phyloP scores from a whole-genome alignment of 2,888 invertebrate genomes.

The Stegana nigrithorax region DNA sequence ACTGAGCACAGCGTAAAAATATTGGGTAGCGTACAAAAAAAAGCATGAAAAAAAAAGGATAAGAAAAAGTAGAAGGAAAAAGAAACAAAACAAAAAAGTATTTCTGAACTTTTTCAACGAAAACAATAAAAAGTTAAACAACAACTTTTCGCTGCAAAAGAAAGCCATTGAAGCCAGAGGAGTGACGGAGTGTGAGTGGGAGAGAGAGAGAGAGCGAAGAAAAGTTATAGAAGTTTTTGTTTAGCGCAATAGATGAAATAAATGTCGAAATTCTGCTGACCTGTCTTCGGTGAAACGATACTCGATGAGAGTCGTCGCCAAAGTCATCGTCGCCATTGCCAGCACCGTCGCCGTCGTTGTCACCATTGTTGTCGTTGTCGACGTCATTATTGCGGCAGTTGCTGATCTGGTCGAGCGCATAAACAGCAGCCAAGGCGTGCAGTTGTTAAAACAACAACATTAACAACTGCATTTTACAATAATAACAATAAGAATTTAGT shows the following conservation, averaged over 20 bases:
- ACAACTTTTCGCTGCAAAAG: neutral
- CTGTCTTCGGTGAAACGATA: conserved; percentile 12
- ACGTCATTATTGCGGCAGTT: neutral
- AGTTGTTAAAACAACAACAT: neutral
- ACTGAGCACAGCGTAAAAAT: neutral
- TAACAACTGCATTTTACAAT: neutral
- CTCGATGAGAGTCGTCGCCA: too few species aligned
- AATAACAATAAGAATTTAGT: too few species aligned
- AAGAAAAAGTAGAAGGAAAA: neutral
- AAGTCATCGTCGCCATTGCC: too few species aligned
- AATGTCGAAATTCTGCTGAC: conserved; percentile 19
- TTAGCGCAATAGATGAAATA: neutral
- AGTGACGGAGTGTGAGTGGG: neutral
- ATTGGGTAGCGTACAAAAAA: too few species aligned
- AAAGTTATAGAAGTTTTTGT: neutral
- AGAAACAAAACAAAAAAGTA: neutral
- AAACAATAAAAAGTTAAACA: neutral
- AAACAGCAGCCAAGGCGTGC: neutral
- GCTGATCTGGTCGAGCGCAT: neutral
- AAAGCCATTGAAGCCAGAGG: neutral
- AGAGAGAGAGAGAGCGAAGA: neutral
- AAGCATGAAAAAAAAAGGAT: neutral
- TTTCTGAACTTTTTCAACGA: neutral
- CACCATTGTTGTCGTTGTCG: neutral
- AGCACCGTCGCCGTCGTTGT: too few species aligned